phyloP scores from a whole-genome alignment of 2,797 vertebrate species.

The Sebastes itinus region DNA sequence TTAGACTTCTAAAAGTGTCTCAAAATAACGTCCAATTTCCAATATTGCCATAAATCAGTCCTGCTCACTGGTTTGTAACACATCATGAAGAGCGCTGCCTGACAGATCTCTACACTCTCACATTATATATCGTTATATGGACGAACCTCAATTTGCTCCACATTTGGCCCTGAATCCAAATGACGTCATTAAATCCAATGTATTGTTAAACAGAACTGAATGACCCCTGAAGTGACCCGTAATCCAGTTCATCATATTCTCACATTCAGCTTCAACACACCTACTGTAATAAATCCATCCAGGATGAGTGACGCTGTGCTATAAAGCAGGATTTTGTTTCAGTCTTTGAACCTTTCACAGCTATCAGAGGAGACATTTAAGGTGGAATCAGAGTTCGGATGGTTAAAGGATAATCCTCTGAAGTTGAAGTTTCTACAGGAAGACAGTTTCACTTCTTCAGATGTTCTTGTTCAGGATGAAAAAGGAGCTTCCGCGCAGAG shows the following conservation, averaged over 20 bases:
- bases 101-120: too few species aligned
- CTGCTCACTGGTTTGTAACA: too few species aligned
- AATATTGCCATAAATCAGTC: too few species aligned
- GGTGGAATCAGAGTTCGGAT: slow-evolving; percentile 48
- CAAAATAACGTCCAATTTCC: too few species aligned
- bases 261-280: not conserved
- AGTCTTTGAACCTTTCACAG: slow-evolving; percentile 39
- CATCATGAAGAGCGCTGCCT: too few species aligned
- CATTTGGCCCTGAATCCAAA: not conserved
- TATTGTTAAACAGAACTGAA: slow-evolving; percentile 2
- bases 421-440: slow-evolving; percentile 28
- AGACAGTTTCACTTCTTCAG: not conserved
- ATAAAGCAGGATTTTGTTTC: slow-evolving; percentile 26
- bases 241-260: slow-evolving; percentile 17
- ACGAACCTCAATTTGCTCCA: too few species aligned
- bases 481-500: not conserved
- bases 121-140: too few species aligned
- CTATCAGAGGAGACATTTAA: slow-evolving; percentile 35
- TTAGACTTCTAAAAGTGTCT: too few species aligned
- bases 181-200: not conserved
- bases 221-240: slow-evolving; percentile 21
- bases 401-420: slow-evolving; percentile 58
- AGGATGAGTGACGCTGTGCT: not conserved
- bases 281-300: slow-evolving; percentile 12
- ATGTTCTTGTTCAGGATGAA: not conserved